Base-by-base conservation (phyloP, 2,888 invertebrate species). In the Hyalella azteca region DNA sequence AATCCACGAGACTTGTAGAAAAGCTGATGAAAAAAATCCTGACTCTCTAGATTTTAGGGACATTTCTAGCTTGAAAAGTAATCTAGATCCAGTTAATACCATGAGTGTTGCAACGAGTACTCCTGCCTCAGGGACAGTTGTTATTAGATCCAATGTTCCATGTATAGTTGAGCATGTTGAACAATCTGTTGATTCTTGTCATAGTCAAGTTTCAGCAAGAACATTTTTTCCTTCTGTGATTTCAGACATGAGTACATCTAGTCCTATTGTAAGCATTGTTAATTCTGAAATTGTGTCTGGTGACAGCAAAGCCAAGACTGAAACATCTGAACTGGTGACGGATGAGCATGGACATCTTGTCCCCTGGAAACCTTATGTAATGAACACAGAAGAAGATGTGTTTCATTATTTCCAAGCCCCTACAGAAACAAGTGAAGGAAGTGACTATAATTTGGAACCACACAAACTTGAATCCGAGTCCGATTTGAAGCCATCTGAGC, bases 361-460 rank as follows among this genome's bases (percentile, higher is more conserved):
- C n/a, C 66, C 39, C n/a, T 19, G 36, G 19, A 19, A 39, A 36
- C 66, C 66, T 29, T 66, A 36, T 66, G 39, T 66, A 15, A 66
- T 66, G n/a, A 36, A 66, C 19, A 66, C 9, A 36, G 66, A 39
- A 66, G n/a, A 66, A 11, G 66, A 66, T 66, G 66, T 66, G 36
- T 66, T 66, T 36, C 36, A 66, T 2, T 66, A 66, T 36, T 66
- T 66, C 36, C 26, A 66, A 36, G 32, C 66, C 19, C 66, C 66
- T 15, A 36, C 36, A 36, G 26, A 22, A 5, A 66, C 19, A n/a
- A 7, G 19, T 0, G 32, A 15, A 15, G 19, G 39, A 11, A 36
- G 7, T 19, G 1, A 19, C 32, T 32, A 36, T 29, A 66, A 36
- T 66, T 19, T 36, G 4, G 39, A 66, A 29, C 3, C 13, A 36